Evolutionary conservation across 2,888 invertebrate genomes (phyloP).

Genomic region (Desoria tigrina): DNA sequence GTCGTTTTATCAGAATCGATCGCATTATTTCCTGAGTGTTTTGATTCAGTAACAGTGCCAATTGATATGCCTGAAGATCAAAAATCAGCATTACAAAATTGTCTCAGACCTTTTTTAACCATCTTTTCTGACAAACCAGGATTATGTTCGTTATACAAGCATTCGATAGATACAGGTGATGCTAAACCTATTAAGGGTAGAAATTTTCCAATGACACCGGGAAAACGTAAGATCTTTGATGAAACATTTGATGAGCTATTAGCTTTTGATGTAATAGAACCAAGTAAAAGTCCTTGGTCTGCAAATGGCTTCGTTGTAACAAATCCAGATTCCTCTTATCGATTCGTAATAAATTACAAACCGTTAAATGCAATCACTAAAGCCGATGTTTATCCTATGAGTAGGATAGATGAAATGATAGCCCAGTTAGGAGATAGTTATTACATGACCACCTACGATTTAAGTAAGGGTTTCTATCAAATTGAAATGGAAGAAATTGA

Average conservation of each 20-base stretch:
- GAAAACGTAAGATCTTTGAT: background rate
- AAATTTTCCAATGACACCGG: background rate
- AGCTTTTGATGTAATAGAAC: constrained; percentile 5
- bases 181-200: background rate
- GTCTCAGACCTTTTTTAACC: background rate
- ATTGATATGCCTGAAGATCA: background rate
- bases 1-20: background rate
- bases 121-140: constrained; percentile 19
- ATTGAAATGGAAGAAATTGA: background rate
- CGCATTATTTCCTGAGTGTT: background rate
- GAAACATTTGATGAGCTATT: constrained; percentile 8
- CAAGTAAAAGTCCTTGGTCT: background rate
- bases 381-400: constrained; percentile 12
- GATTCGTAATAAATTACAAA: background rate
- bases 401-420: constrained; percentile 11
- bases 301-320: background rate
- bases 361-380: constrained; percentile 6
- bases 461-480: constrained; percentile 12
- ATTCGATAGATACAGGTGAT: constrained; percentile 7
- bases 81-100: background rate
- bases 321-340: background rate
- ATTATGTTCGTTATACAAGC: constrained; percentile 12
- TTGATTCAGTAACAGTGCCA: background rate
- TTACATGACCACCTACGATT: constrained; percentile 6
- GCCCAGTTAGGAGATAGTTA: background rate